Evolutionary conservation across 2,888 invertebrate genomes (phyloP), one percentile per base, ranked within the genome.

Genomic region (Halictus quadricinctus): DNA sequence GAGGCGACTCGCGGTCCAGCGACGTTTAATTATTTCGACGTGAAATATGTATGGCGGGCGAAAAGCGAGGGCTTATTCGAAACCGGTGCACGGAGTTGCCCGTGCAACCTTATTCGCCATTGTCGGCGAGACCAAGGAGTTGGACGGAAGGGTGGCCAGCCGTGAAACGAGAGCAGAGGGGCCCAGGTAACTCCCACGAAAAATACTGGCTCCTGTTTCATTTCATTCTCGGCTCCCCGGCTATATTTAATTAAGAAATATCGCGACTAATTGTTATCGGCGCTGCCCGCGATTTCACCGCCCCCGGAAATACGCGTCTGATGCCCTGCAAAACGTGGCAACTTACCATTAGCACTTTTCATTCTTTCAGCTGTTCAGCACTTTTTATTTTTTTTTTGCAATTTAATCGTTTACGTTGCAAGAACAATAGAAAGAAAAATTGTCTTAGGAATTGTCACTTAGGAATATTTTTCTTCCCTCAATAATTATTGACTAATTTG

Each of bases 171-270:
- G 64, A 36, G 77, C 8, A 41, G 79, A 36, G 21, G 21, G 81
- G 74, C 1, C 8, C 36, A 69, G 41, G 69, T 84, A 86, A 75
- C 76, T 41, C 21, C 41, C 80, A 80, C 79, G 86, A 92, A 91
- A 92, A 90, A 88, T 89, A 87, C 88, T 86, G 89, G 90, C 90
- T 91, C 91, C 91, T 91, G 92, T 93, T 93, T 93, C 92, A 93
- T 93, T 93, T 92, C 91, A 92, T 92, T 93, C 92, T 93, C 92
- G 91, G 93, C 91, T 91, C 88, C 60, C 89, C 87, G 91, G 91
- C 90, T 92, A 91, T 90, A 92, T 93, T 93, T 93, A 93, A 93
- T 93, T 93, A 92, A 93, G 93, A 93, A 93, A 93, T 92, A 93
- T 92, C 91, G 88, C 90, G 84, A 36, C 15, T 66, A 66, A 66